Conservation (phyloP, 2,888 invertebrate genomes). For the Mythimna albipuncta region DNA sequence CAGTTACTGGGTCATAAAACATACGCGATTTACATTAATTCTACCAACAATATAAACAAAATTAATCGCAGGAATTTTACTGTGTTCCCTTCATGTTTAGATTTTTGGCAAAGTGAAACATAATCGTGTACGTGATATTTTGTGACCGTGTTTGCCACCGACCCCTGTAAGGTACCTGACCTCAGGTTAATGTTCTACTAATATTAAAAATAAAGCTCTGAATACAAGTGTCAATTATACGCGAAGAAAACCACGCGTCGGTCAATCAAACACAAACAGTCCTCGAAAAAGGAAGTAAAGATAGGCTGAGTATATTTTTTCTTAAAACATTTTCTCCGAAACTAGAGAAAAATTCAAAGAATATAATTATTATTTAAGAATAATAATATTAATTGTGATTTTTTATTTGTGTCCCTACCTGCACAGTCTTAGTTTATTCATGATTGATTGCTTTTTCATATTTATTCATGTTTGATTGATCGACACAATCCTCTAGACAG, state of each 20-base stretch:
- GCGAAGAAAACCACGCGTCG: constrained; percentile 20
- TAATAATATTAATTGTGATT: constrained; percentile 3
- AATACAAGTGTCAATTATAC: constrained; percentile 45
- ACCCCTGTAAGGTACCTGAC: constrained; percentile 49
- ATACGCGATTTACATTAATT: constrained; percentile 34
- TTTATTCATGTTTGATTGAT: constrained; percentile 25
- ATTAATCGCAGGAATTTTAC: constrained; percentile 1
- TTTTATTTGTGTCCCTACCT: constrained; percentile 7
- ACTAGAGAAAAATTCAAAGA: constrained; percentile 45
- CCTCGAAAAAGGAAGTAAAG: constrained; percentile 19
- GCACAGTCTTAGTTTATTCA: constrained; percentile 25
- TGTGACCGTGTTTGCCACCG: constrained; percentile 47
- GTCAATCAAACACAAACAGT: constrained; percentile 19
- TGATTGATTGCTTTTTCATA: constrained; percentile 9
- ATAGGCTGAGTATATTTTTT: neutral
- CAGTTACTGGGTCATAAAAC: constrained; percentile 25
- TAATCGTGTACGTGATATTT: constrained; percentile 31
- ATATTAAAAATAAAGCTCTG: constrained; percentile 61
- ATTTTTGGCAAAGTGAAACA: constrained; percentile 20
- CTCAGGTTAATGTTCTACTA: constrained; percentile 41
- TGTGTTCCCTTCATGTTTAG: neutral
- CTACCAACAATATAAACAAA: constrained; percentile 31
- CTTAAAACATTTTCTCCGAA: constrained; percentile 44
- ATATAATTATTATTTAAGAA: constrained; percentile 10
- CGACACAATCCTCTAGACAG: constrained; percentile 24